Conservation (phyloP, 1,140 invertebrate species). For the Medauroidea extradentata region DNA sequence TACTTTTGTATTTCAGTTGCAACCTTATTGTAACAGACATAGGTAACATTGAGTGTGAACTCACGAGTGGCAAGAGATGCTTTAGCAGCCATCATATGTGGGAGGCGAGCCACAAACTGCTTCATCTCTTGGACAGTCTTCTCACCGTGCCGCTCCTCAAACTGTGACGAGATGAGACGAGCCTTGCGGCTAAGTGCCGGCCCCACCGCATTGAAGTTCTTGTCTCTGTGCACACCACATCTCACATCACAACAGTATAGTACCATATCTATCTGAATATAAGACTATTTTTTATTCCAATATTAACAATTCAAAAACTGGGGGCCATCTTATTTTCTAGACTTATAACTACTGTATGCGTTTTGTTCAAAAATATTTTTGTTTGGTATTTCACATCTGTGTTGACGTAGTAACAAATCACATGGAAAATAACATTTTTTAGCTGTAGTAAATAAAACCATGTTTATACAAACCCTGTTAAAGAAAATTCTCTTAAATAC, state of each 20-base stretch:
- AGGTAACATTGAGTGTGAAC: slow-evolving; percentile 20
- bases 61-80: slow-evolving; percentile 63
- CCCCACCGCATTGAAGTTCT: slow-evolving; percentile 91
- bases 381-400: no score
- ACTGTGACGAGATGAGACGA: slow-evolving; percentile 76
- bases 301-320: not conserved
- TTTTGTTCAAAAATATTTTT: no score
- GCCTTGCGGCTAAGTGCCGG: slow-evolving; percentile 81
- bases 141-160: slow-evolving; percentile 79
- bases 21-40: no score
- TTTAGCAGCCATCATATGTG: slow-evolving; percentile 83
- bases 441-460: no score
- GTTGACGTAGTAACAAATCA: no score
- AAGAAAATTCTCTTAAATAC: no score
- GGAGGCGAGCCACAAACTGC: slow-evolving; percentile 85
- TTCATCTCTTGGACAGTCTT: slow-evolving; percentile 92
- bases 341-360: no score
- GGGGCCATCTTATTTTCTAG: not conserved
- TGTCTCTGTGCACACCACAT: slow-evolving; percentile 58
- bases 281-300: not conserved
- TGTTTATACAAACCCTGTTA: no score
- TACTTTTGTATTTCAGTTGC: no score
- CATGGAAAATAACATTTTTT: no score
- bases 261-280: slow-evolving; percentile 1
- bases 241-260: slow-evolving; percentile 61